Evolutionary conservation across 2,113 vertebrate genomes (phyloP).

Genomic region (Nansenia antarctica): DNA sequence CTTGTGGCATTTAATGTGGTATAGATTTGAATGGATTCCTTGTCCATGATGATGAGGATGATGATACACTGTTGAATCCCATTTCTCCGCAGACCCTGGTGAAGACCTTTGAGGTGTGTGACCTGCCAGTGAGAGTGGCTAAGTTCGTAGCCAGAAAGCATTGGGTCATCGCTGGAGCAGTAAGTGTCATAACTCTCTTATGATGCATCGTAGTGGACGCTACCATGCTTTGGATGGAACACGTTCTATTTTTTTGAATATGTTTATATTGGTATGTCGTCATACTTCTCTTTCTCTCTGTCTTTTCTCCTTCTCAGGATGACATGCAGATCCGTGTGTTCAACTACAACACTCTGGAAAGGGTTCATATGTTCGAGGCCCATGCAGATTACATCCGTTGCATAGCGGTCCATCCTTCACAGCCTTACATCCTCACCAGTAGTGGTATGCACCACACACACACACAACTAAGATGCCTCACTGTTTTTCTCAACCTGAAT

Average conservation of each 20-base stretch:
- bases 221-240: not conserved
- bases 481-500: no score
- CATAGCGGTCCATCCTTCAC: slow-evolving; percentile 90
- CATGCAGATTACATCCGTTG: slow-evolving; percentile 94
- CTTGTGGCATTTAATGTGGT: not conserved
- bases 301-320: slow-evolving; percentile 71
- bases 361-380: slow-evolving; percentile 93
- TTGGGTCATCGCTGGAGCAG: slow-evolving; percentile 93
- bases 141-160: slow-evolving; percentile 95
- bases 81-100: slow-evolving; percentile 82
- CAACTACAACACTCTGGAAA: slow-evolving; percentile 94
- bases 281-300: not conserved
- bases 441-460: slow-evolving; percentile 78
- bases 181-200: slow-evolving; percentile 66
- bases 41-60: not conserved
- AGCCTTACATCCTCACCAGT: slow-evolving; percentile 92
- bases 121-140: slow-evolving; percentile 90
- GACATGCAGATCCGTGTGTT: slow-evolving; percentile 96
- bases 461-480: not conserved
- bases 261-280: not conserved
- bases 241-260: not conserved
- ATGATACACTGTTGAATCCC: not conserved
- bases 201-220: not conserved
- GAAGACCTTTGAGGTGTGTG: slow-evolving; percentile 96
- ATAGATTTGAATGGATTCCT: not conserved